Evolutionary conservation across 2,797 vertebrate species (phyloP).

Genomic region (Arrhamphus sclerolepis): DNA sequence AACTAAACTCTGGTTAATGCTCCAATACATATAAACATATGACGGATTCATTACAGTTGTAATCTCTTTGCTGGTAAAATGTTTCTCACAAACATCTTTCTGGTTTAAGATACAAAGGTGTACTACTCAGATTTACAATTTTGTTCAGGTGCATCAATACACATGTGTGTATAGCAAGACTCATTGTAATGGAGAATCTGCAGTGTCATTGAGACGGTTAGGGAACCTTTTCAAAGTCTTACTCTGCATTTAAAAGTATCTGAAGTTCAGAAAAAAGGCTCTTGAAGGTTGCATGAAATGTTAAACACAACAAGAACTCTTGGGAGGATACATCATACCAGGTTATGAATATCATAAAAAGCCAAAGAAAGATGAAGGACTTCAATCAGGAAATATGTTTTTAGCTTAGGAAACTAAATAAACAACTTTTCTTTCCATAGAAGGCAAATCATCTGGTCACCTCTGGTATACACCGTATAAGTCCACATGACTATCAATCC

Average conservation of each 20-base stretch:
- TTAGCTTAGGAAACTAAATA: slow-evolving; percentile 5
- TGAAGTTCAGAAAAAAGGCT: slow-evolving; percentile 40
- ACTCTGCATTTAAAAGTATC: slow-evolving; percentile 39
- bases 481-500: background rate
- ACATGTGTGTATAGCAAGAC: slow-evolving; percentile 29
- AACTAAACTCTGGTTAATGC: background rate
- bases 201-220: slow-evolving; percentile 33
- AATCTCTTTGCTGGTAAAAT: slow-evolving; percentile 1
- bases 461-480: background rate
- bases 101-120: background rate
- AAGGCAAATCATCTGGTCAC: background rate
- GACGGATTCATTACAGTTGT: slow-evolving; percentile 1
- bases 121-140: slow-evolving; percentile 10
- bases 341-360: slow-evolving; percentile 39
- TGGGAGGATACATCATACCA: slow-evolving; percentile 26
- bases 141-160: slow-evolving; percentile 14
- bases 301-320: slow-evolving; percentile 48
- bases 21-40: background rate
- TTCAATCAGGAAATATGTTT: slow-evolving; percentile 25
- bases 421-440: slow-evolving; percentile 7
- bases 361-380: slow-evolving; percentile 45
- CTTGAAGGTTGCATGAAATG: slow-evolving; percentile 59
- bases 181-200: slow-evolving; percentile 36
- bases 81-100: too few species aligned
- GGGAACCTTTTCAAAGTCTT: slow-evolving; percentile 33